Conservation (phyloP, 2,797 vertebrate genomes). For the Sarcoramphus papa region DNA sequence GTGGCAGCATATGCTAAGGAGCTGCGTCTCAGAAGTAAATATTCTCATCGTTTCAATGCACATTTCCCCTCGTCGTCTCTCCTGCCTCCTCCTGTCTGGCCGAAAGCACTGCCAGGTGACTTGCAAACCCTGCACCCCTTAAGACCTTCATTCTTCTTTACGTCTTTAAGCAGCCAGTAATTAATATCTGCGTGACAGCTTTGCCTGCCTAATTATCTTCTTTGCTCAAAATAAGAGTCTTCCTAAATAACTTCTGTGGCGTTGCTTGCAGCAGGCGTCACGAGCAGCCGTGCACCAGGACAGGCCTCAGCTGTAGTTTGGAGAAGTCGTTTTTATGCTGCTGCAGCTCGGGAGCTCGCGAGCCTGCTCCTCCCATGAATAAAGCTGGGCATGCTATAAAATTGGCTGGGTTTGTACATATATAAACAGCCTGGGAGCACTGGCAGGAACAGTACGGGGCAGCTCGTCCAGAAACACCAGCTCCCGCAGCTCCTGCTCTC, state of each 20-base stretch:
- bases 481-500: background rate
- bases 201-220: conserved; percentile 42
- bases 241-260: conserved; percentile 23
- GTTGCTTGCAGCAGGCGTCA: background rate
- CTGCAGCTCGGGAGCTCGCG: background rate
- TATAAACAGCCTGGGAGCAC: background rate
- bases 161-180: background rate
- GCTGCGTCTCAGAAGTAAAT: background rate
- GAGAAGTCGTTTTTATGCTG: background rate
- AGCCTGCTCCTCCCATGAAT: background rate
- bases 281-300: background rate
- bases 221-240: conserved; percentile 33
- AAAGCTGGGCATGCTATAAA: background rate
- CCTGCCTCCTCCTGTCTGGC: background rate
- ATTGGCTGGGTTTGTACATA: background rate
- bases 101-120: background rate
- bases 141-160: background rate
- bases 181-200: background rate
- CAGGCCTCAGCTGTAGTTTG: conserved; percentile 2
- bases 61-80: background rate
- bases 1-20: conserved; percentile 29
- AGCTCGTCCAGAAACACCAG: background rate
- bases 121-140: background rate
- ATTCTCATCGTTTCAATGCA: background rate
- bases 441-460: background rate